Conservation (phyloP, 1,140 invertebrate species). For the Hyphantria cunea region DNA sequence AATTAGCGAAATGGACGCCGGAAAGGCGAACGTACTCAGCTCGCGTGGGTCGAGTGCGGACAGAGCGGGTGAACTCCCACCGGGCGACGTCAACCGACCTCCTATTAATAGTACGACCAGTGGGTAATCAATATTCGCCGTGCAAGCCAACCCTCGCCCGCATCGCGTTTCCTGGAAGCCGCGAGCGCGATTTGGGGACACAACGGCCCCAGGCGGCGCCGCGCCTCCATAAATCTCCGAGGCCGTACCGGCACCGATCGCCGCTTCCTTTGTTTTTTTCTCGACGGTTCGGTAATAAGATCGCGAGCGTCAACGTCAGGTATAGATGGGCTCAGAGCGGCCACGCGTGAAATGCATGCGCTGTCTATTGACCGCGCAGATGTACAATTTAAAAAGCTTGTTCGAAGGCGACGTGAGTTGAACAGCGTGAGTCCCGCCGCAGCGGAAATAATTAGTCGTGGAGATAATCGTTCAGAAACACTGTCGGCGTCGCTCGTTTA, state of each 20-base stretch:
- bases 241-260: conserved; percentile 45
- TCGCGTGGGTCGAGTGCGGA: conserved; percentile 39
- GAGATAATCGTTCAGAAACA: conserved; percentile 45
- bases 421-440: conserved; percentile 34
- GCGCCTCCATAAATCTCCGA: conserved; percentile 73
- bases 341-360: conserved; percentile 56
- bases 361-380: conserved; percentile 55
- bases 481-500: conserved; percentile 29
- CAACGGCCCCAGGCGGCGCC: conserved; percentile 61
- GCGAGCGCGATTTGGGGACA: conserved; percentile 37
- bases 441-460: conserved; percentile 50
- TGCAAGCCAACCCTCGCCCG: conserved; percentile 53
- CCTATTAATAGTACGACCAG: conserved; percentile 61
- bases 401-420: conserved; percentile 35
- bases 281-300: conserved; percentile 68
- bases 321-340: conserved; percentile 47
- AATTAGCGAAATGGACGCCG: conserved; percentile 66
- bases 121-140: conserved; percentile 66
- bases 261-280: conserved; percentile 68
- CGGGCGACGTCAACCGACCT: conserved; percentile 40
- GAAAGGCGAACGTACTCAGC: conserved; percentile 54
- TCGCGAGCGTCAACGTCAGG: conserved; percentile 73
- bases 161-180: conserved; percentile 61
- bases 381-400: conserved; percentile 49
- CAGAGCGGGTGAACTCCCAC: conserved; percentile 39